Evolutionary conservation across 2,797 vertebrate genomes (phyloP).

Genomic region (Pipistrellus kuhlii): DNA sequence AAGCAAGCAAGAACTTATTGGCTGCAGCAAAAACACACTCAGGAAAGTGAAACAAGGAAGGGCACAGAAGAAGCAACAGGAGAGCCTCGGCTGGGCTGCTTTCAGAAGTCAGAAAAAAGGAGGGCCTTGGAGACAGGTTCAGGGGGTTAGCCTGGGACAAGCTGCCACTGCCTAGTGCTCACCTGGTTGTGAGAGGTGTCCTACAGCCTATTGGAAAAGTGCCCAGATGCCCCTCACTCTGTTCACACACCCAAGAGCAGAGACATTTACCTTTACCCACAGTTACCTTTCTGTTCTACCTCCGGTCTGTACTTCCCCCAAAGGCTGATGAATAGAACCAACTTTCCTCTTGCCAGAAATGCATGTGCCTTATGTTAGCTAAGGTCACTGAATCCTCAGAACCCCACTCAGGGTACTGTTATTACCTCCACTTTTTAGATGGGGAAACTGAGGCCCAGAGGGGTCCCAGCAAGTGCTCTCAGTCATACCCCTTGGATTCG

Average conservation of each 20-base stretch:
- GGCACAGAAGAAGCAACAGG: neutral
- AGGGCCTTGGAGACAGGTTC: neutral
- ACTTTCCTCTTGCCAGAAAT: neutral
- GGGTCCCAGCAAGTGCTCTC: neutral
- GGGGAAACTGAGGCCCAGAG: neutral
- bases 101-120: neutral
- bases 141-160: neutral
- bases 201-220: neutral
- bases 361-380: rapidly evolving
- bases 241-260: neutral
- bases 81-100: neutral
- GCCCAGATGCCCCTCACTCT: rapidly evolving
- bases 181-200: neutral
- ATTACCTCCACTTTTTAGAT: neutral
- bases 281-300: neutral
- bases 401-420: neutral
- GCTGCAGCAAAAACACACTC: neutral
- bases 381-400: neutral
- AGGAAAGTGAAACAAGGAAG: neutral
- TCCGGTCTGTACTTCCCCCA: neutral
- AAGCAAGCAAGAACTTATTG: neutral
- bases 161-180: neutral
- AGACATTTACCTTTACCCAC: too few relatives aligned
- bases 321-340: neutral
- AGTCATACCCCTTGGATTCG: neutral